These are phyloP conservation scores for Cossypha dichroa DNA, from an alignment of 2,797 vertebrate genomes.

Conservation along the genomic window DNA sequence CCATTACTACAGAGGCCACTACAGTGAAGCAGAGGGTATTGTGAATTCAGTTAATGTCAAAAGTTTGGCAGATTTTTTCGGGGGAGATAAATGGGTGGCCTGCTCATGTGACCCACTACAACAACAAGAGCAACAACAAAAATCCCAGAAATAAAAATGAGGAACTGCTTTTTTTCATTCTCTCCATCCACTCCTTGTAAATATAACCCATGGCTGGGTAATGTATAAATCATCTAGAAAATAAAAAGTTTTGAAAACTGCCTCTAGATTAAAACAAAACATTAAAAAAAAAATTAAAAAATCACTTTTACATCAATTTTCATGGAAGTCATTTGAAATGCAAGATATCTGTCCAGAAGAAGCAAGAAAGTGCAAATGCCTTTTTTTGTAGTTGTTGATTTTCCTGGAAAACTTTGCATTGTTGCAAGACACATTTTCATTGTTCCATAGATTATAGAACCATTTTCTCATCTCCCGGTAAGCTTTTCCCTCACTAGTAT, in stretches of 20 bases:
- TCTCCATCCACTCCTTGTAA: accelerated
- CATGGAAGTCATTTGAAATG: background rate
- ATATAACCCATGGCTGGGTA: background rate
- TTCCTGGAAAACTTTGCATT: background rate
- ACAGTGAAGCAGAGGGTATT: background rate
- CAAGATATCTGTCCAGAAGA: background rate
- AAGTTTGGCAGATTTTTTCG: background rate
- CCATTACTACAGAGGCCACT: background rate
- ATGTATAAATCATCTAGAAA: background rate
- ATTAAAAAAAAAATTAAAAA: background rate
- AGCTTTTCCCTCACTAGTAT: background rate
- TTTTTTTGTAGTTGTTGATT: background rate
- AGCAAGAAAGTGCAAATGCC: background rate
- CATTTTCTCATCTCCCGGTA: background rate
- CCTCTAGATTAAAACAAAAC: background rate
- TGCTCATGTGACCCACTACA: background rate
- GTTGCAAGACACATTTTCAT: background rate
- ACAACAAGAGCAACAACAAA: background rate
- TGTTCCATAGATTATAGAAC: background rate
- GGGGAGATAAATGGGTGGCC: background rate
- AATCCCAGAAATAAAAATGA: background rate
- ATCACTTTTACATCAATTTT: background rate
- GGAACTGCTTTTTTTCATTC: background rate
- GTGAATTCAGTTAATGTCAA: background rate
- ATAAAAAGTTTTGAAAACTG: background rate